Percentiles rank a stretch among this genome's conserved stretches.
phyloP scores from a whole-genome alignment of 2,888 invertebrate species.

The Leucania comma region DNA sequence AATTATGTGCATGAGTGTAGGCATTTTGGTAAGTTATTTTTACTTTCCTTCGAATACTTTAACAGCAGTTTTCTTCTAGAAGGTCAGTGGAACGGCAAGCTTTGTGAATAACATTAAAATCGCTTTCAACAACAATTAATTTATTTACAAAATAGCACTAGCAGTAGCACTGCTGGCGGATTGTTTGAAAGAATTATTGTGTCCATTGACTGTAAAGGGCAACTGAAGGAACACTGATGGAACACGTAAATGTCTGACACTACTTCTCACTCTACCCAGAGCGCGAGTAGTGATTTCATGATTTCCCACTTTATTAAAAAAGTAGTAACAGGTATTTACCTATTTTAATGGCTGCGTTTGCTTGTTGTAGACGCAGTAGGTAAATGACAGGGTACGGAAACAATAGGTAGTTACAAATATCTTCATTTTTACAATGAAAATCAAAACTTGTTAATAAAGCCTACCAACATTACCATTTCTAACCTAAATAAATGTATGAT shows the following conservation, averaged over 20 bases:
- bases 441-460: slow-evolving; percentile 11
- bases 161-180: not conserved
- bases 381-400: slow-evolving; percentile 28
- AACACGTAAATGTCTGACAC: too few relatives aligned
- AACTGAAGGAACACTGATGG: too few relatives aligned
- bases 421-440: slow-evolving; percentile 32
- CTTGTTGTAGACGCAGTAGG: slow-evolving; percentile 12
- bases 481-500: slow-evolving; percentile 3
- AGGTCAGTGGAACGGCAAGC: slow-evolving; percentile 31
- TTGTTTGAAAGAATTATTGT: too few relatives aligned
- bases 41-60: slow-evolving; percentile 31
- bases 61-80: slow-evolving; percentile 31
- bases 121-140: slow-evolving; percentile 19
- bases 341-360: slow-evolving; percentile 20
- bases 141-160: slow-evolving; percentile 30
- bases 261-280: too few relatives aligned
- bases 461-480: not conserved
- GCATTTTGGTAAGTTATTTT: slow-evolving; percentile 35
- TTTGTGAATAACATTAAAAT: slow-evolving; percentile 31
- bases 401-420: slow-evolving; percentile 12
- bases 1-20: slow-evolving; percentile 25
- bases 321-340: not conserved
- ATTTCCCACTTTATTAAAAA: too few relatives aligned
- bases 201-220: too few relatives aligned
- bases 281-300: too few relatives aligned